phyloP scores from a whole-genome alignment of 2,888 invertebrate genomes.

The Drosophila dives region DNA sequence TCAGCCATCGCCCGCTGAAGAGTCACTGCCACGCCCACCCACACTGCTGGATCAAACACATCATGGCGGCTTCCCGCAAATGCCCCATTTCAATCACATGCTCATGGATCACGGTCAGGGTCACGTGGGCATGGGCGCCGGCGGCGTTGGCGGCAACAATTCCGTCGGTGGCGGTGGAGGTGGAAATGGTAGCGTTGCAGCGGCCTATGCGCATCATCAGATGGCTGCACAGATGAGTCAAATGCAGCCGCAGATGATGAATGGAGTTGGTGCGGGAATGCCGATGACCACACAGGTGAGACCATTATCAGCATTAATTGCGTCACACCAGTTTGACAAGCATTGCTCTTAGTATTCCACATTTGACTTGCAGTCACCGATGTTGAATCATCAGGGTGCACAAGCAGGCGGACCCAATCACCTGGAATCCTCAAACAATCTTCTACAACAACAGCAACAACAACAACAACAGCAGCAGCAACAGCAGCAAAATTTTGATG shows the following conservation, averaged over 20 bases:
- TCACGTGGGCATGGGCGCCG: conserved; percentile 65
- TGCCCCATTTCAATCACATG: conserved; percentile 86
- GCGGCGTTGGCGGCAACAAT: conserved; percentile 27
- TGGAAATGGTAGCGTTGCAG: conserved; percentile 60
- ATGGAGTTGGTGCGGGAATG: conserved; percentile 84
- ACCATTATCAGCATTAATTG: background rate
- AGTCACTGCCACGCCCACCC: conserved; percentile 86
- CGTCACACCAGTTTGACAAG: conserved; percentile 6
- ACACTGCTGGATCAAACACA: conserved; percentile 83
- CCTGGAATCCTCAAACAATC: conserved; percentile 86
- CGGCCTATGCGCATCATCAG: conserved; percentile 84
- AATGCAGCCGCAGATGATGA: conserved; percentile 84
- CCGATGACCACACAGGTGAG: conserved; percentile 84
- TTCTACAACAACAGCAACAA: conserved; percentile 70
- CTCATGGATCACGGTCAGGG: conserved; percentile 84
- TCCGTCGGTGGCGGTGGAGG: conserved; percentile 55
- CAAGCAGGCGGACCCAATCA: conserved; percentile 83
- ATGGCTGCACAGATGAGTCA: conserved; percentile 84
- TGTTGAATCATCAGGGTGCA: conserved; percentile 84
- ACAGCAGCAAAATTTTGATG: conserved; percentile 90
- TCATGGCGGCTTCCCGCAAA: conserved; percentile 82
- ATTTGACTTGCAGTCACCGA: conserved; percentile 79
- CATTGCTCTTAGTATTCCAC: conserved; percentile 7
- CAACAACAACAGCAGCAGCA: conserved; percentile 88
- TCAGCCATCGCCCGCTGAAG: conserved; percentile 95